Base-by-base conservation (phyloP, 2,888 invertebrate species). In the Caenorhabditis sp. region DNA sequence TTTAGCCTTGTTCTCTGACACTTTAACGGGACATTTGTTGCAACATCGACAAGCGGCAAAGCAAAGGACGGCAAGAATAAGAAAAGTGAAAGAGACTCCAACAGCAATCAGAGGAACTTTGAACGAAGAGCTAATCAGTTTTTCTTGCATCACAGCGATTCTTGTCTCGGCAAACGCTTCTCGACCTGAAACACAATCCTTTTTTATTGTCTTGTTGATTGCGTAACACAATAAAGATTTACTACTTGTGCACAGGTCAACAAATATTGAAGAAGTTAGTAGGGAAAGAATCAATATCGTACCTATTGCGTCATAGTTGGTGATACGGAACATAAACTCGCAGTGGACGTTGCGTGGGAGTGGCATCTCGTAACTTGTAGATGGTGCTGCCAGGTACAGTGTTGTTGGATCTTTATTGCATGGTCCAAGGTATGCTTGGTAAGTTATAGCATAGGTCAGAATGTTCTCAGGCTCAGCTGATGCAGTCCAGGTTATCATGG, bases 261-360 rank as follows among this genome's bases (percentile, higher is more conserved):
- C 58, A 79, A 79, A 79, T 58, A 79, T 77, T 75, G 26, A 63
- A 54, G 59, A 69, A 31, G 10, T 31, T 19, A 38, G 38, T 16
- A 12, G 14, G 16, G n/a, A 63, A 80, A 26, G 5, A 26, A 5
- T 12, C 49, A 49, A 49, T 49, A 54, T 26, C 73, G 61, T 73
- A 72, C 89, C 90, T 7, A 87, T 81, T 61, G 88, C 81, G 77
- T 90, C 90, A 82, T 89, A 90, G 80, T 90, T 90, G 28, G 88
- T 86, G 64, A 91, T 82, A 26, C 87, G 84, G 70, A 91, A 80
- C 70, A 88, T 75, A 77, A 87, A 90, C 64, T 91, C 90, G 85
- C 91, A 91, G 26, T 87, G 75, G 19, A 82, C 75, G 16, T 66
- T 61, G 10, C 79, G 61, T 3, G 88, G 87, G 35, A 90, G 81